phyloP scores from a whole-genome alignment of 2,888 invertebrate species.

The Drosophila parthenogenetica region DNA sequence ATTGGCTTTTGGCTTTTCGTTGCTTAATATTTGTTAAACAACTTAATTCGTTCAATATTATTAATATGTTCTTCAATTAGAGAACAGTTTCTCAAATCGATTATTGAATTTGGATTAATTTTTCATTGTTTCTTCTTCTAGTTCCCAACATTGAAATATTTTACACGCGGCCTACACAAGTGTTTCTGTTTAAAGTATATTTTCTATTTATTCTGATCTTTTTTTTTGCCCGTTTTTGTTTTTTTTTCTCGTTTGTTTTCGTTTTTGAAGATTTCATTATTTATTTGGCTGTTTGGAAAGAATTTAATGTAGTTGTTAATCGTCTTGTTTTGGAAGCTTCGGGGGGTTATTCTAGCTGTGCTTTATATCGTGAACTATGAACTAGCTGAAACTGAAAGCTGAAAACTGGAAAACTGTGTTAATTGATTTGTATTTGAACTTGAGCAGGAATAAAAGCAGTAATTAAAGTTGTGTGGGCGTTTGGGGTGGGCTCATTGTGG shows the following conservation, averaged over 20 bases:
- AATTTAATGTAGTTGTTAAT: constrained; percentile 57
- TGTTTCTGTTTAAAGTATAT: constrained; percentile 12
- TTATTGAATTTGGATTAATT: constrained; percentile 38
- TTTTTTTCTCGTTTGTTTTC: not conserved
- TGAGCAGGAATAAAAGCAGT: constrained; percentile 31
- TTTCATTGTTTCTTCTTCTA: constrained; percentile 36
- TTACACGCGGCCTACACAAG: constrained; percentile 13
- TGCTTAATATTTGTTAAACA: constrained; percentile 37
- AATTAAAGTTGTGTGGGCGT: constrained; percentile 19
- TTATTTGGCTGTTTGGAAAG: constrained; percentile 42
- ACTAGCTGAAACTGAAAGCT: not conserved
- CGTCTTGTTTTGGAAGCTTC: constrained; percentile 30
- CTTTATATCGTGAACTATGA: constrained; percentile 16
- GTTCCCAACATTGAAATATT: constrained; percentile 16
- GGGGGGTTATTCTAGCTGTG: constrained; percentile 1
- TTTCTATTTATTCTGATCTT: constrained; percentile 6
- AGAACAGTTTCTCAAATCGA: constrained; percentile 26
- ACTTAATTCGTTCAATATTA: constrained; percentile 47
- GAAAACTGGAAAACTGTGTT: constrained; percentile 12
- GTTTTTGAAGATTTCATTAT: constrained; percentile 39
- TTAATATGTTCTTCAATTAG: constrained; percentile 54
- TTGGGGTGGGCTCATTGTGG: not conserved
- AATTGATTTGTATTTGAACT: constrained; percentile 54
- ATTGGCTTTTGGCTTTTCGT: constrained; percentile 15
- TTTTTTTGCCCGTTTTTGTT: not conserved